Conservation (phyloP, 2,113 vertebrate species). For the Regulus satrapa region DNA sequence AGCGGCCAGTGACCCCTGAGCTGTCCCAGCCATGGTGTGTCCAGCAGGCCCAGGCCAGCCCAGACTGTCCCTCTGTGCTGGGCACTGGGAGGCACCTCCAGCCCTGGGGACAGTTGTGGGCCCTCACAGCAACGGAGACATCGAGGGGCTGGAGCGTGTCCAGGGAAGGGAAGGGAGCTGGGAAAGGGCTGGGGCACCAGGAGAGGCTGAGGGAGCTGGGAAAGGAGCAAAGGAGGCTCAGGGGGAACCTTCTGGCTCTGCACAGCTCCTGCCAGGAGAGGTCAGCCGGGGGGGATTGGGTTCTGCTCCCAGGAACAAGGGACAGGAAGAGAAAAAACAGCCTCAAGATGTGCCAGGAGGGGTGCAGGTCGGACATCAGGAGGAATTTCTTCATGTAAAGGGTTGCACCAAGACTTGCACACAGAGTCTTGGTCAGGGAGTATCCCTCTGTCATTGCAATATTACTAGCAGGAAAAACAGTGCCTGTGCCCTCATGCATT, state of each 20-base stretch:
- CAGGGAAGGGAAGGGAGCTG: fast-evolving
- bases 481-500: background rate
- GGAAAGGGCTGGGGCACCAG: background rate
- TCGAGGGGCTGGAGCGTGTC: fast-evolving
- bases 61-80: background rate
- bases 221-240: background rate
- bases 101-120: background rate
- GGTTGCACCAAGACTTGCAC: background rate
- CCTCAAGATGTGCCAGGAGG: fast-evolving
- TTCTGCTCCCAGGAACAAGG: background rate
- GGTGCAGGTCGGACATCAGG: too few species aligned
- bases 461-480: background rate
- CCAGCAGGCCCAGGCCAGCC: background rate
- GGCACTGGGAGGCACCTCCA: background rate
- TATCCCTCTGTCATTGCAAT: background rate
- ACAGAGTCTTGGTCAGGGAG: background rate
- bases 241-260: background rate
- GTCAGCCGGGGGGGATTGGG: fast-evolving
- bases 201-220: background rate
- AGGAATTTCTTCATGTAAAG: background rate
- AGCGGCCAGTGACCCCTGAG: background rate
- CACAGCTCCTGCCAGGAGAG: background rate
- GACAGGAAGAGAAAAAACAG: fast-evolving
- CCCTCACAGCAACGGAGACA: fast-evolving
- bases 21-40: background rate